Conservation (phyloP, 2,888 invertebrate species). For the Drosophila acutilabella region DNA sequence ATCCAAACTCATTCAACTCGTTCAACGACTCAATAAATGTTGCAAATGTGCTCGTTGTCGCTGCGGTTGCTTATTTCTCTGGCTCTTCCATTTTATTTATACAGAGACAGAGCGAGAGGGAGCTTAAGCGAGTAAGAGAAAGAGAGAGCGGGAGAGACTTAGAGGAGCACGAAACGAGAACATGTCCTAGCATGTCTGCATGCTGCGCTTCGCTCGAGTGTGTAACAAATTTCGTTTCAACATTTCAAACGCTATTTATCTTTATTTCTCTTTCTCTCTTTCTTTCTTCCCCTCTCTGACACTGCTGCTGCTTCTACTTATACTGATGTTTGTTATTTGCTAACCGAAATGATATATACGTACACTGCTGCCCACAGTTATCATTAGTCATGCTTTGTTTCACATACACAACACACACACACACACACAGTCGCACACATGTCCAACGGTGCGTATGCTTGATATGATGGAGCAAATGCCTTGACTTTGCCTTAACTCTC, state of each 20-base stretch:
- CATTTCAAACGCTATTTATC: conserved; percentile 78
- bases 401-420: conserved; percentile 37
- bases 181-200: conserved; percentile 42
- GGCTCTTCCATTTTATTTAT: conserved; percentile 66
- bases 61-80: conserved; percentile 55
- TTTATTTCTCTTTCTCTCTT: conserved; percentile 57
- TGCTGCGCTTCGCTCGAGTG: conserved; percentile 53
- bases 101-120: conserved; percentile 30
- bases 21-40: conserved; percentile 82
- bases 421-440: conserved; percentile 23
- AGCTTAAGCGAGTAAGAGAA: conserved; percentile 8
- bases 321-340: conserved; percentile 76
- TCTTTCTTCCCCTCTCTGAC: conserved; percentile 12
- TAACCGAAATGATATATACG: conserved; percentile 76
- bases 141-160: conserved; percentile 1
- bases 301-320: conserved; percentile 16
- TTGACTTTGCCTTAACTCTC: conserved; percentile 17
- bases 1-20: conserved; percentile 80
- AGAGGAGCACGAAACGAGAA: not conserved
- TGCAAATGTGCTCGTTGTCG: conserved; percentile 76
- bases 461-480: conserved; percentile 32
- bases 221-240: conserved; percentile 66
- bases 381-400: conserved; percentile 80
- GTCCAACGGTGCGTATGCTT: conserved; percentile 65
- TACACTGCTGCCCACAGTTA: conserved; percentile 65